Percentiles rank a stretch among this genome's conserved stretches.
Conservation (phyloP, 1,140 invertebrate genomes). For the Pygmarrhopalites habei region DNA sequence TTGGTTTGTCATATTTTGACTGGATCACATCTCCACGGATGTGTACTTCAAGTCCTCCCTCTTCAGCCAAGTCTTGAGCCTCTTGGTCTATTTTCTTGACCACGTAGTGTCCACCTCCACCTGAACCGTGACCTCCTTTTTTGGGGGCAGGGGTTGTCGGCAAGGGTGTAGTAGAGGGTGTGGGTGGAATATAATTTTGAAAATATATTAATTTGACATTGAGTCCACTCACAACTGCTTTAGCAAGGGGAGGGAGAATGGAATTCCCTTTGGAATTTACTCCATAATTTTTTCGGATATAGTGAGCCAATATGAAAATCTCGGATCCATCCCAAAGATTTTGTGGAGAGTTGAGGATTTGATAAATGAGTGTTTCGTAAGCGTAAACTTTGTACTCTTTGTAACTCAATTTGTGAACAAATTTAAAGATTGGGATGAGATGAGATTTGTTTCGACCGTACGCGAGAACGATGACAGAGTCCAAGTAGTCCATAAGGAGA, state of each 20-base stretch:
- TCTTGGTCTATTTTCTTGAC: neutral
- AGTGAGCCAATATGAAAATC: slow-evolving; percentile 3
- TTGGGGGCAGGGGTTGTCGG: no score
- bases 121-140: neutral
- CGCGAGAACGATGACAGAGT: neutral
- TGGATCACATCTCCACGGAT: neutral
- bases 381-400: neutral
- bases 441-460: neutral
- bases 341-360: neutral
- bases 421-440: slow-evolving; percentile 10
- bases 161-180: neutral
- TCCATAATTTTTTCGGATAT: neutral
- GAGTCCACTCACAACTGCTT: neutral
- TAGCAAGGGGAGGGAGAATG: neutral
- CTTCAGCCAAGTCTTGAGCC: no score
- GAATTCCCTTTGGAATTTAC: neutral
- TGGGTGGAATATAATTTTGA: neutral
- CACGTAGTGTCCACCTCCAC: neutral
- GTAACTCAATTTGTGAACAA: neutral
- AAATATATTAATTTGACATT: neutral
- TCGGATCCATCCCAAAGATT: neutral
- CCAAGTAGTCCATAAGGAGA: neutral
- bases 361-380: neutral
- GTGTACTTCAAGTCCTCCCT: no score
- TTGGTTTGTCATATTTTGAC: neutral